These are phyloP conservation scores for Puma concolor DNA, from an alignment of 2,113 vertebrate species.

Conservation along the genomic window DNA sequence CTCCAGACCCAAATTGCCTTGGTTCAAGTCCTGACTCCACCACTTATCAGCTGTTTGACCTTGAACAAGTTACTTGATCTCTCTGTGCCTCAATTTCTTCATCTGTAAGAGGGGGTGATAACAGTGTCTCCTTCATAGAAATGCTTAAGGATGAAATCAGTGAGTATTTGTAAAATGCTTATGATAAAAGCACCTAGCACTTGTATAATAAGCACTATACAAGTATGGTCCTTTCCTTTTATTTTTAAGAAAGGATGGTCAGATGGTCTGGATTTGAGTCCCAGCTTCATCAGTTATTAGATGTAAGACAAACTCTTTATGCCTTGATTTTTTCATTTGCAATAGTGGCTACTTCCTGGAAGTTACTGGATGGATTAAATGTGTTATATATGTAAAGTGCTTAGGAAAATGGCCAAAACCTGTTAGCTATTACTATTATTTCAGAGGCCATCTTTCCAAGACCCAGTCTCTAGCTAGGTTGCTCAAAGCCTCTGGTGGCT, in stretches of 20 bases:
- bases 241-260: not conserved
- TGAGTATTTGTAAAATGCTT: not conserved
- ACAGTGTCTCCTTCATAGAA: not conserved
- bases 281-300: not conserved
- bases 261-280: not conserved
- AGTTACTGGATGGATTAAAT: not conserved
- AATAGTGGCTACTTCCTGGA: not conserved
- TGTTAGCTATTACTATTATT: not conserved
- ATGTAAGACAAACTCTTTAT: not conserved
- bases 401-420: not conserved
- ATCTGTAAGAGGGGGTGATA: not conserved
- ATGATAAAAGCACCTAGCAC: not conserved
- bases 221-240: not conserved
- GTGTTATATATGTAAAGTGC: not conserved
- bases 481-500: not conserved
- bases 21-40: not conserved
- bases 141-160: not conserved
- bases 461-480: not conserved
- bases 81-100: not conserved
- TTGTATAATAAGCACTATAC: not conserved
- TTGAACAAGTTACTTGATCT: not conserved
- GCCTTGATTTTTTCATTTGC: not conserved
- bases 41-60: not conserved
- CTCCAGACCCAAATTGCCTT: not conserved
- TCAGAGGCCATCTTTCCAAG: not conserved